phyloP scores from a whole-genome alignment of 2,797 vertebrate genomes.

The Parauchenoglanis ngamensis region DNA sequence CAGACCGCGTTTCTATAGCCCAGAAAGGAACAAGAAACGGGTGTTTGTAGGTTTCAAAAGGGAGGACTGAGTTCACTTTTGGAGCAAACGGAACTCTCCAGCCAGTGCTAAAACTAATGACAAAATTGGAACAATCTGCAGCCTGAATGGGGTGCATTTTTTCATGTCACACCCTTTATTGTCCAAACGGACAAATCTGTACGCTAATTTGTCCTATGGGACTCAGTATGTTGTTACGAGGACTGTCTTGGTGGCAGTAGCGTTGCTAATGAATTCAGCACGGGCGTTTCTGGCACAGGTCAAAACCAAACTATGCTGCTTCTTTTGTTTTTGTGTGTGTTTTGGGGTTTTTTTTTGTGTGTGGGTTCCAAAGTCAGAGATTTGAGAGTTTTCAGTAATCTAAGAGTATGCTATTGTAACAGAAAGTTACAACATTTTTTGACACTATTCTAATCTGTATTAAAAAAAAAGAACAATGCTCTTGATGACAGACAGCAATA shows the following conservation, averaged over 20 bases:
- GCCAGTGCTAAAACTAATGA: conserved; percentile 69
- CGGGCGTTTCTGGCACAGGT: not conserved
- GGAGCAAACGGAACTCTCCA: conserved; percentile 52
- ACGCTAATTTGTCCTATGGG: conserved; percentile 71
- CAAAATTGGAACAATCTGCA: conserved; percentile 74
- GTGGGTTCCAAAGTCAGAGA: not conserved
- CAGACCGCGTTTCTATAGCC: conserved; percentile 46
- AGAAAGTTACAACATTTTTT: not conserved
- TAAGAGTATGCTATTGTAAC: not conserved
- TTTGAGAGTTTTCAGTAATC: not conserved
- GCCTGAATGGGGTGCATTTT: conserved; percentile 64
- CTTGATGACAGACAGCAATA: not conserved
- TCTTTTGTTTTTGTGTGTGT: not conserved
- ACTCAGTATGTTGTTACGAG: conserved; percentile 62
- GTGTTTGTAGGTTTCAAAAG: conserved; percentile 38
- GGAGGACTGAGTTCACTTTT: conserved; percentile 23
- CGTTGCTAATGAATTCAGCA: conserved; percentile 65
- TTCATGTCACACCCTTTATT: conserved; percentile 68
- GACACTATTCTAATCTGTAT: not conserved
- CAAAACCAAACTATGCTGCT: not conserved
- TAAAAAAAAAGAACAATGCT: not conserved
- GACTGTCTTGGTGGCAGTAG: conserved; percentile 58
- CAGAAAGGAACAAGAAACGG: conserved; percentile 41
- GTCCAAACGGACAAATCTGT: conserved; percentile 64
- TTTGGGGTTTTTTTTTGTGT: not conserved